Evolutionary conservation across 2,888 invertebrate genomes (phyloP), one percentile per base, ranked within the genome.

Genomic region (Idaea biselata): DNA sequence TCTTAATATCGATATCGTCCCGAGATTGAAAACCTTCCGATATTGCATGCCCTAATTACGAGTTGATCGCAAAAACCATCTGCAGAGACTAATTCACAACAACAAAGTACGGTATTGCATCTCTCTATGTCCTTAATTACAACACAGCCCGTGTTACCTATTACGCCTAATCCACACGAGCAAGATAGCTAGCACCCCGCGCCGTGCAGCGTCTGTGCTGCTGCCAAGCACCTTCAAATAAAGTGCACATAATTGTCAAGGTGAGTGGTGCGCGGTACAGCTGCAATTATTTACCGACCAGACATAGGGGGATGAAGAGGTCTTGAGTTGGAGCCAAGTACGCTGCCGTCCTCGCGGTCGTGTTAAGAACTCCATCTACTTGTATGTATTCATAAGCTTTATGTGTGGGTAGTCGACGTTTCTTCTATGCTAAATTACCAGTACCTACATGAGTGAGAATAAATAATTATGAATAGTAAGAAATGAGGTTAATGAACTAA

Each of bases 211-310:
- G 44, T 44, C 44, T 44, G 44, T 14, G 44, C 44, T 44, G 44
- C 44, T 44, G 44, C 44, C 74, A 70, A 80, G 81, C 71, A 75
- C 79, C 82, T 82, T 83, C 78, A 82, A 86, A 86, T 86, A 86
- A 88, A 89, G 86, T 86, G 84, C 84, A 83, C 79, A 79, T 89
- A 89, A 90, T 89, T 87, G 89, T 88, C 78, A 83, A 85, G 86
- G 84, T 80, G 82, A 84, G 84, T 83, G 81, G 79, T 79, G 80
- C 77, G 79, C 77, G 80, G 83, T 83, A 82, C 84, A 79, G 84
- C 80, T 79, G 87, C 86, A 89, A 89, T 90, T 89, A 88, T 88
- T 88, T 88, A 87, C 87, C 76, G 82, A 79, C 85, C 86, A 87
- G 88, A 89, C 90, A 83, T 84, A 85, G 86, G 88, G 88, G 84